These are phyloP conservation scores for Zaprionus inermis DNA, from an alignment of 1,140 invertebrate genomes.

Conservation along the genomic window DNA sequence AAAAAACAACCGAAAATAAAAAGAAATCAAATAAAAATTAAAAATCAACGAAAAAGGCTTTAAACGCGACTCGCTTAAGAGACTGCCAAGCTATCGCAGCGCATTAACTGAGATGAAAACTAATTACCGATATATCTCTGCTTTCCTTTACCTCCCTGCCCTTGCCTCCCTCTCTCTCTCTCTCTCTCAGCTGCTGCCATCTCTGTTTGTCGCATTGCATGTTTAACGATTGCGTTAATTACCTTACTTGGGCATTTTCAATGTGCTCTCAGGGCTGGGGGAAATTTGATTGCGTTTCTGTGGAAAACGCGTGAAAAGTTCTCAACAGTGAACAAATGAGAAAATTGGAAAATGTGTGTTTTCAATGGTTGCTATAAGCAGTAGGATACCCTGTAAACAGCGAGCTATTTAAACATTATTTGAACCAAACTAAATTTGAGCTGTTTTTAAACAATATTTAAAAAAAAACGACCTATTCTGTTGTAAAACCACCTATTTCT, in stretches of 20 bases:
- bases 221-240: conserved; percentile 73
- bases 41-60: conserved; percentile 71
- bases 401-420: no score
- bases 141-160: background rate
- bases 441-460: no score
- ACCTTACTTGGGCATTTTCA: conserved; percentile 66
- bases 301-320: conserved; percentile 76
- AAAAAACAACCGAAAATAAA: conserved; percentile 13
- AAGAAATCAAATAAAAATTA: conserved; percentile 70
- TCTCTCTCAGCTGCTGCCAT: background rate
- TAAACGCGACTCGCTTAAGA: conserved; percentile 59
- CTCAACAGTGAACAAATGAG: conserved; percentile 50
- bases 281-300: conserved; percentile 67
- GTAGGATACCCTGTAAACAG: conserved; percentile 13
- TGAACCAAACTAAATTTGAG: no score
- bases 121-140: conserved; percentile 57
- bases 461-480: no score
- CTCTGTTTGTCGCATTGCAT: background rate
- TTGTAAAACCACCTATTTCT: no score
- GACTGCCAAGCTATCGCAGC: conserved; percentile 66
- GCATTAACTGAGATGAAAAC: conserved; percentile 59
- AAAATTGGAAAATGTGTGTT: conserved; percentile 22
- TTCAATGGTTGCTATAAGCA: conserved; percentile 40
- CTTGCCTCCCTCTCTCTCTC: conserved; percentile 2
- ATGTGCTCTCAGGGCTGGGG: conserved; percentile 42